Evolutionary conservation across 2,888 invertebrate species (phyloP).

Genomic region (Hemicrepidius hirtus): DNA sequence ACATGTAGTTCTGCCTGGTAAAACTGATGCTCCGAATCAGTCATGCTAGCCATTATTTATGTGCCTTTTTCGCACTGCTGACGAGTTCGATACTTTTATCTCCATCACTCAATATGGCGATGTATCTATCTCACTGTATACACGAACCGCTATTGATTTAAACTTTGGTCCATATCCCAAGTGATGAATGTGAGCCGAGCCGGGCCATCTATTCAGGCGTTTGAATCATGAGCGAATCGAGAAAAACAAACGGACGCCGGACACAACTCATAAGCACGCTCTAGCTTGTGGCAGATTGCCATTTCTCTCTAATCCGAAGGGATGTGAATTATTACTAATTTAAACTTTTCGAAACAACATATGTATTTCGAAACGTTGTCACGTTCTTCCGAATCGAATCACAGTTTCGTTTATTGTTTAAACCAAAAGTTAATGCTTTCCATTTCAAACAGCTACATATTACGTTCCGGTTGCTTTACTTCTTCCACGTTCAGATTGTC

Average conservation of each 20-base stretch:
- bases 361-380: conserved; percentile 26
- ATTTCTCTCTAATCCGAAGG: conserved; percentile 64
- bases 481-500: conserved; percentile 18
- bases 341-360: conserved; percentile 60
- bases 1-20: conserved; percentile 29
- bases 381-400: conserved; percentile 23
- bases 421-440: conserved; percentile 14
- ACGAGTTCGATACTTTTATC: conserved; percentile 68
- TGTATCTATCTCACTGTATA: conserved; percentile 66
- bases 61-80: conserved; percentile 64
- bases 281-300: conserved; percentile 65
- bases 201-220: conserved; percentile 67
- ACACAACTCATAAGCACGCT: conserved; percentile 68
- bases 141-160: conserved; percentile 69
- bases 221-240: conserved; percentile 66
- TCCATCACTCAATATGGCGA: conserved; percentile 67
- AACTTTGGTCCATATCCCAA: conserved; percentile 68
- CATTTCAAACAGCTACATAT: conserved; percentile 9
- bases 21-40: conserved; percentile 22
- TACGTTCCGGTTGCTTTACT: conserved; percentile 25
- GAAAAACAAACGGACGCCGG: conserved; percentile 68
- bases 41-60: conserved; percentile 58
- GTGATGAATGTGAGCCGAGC: conserved; percentile 69
- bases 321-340: conserved; percentile 68
- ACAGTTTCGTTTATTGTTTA: conserved; percentile 14